Base-by-base conservation (phyloP, 2,113 vertebrate genomes). In the Oostethus manadensis region DNA sequence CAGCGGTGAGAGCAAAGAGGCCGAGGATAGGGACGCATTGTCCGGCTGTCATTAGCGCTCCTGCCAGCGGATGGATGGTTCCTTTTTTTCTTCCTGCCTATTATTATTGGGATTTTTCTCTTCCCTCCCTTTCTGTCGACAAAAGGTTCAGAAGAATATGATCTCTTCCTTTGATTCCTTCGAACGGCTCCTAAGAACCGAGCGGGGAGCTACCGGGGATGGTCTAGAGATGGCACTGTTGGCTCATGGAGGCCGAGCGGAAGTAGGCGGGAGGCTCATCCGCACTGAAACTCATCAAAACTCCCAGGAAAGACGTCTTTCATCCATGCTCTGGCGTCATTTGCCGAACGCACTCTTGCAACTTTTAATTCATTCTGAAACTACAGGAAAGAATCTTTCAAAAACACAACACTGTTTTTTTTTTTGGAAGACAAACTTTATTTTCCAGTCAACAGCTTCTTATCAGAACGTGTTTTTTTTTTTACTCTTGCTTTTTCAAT, bases 161-260 rank as follows among this genome's bases (percentile, higher is more conserved):
- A 89, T 87, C 82, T 84, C 73, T 76, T 79, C 75, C 81, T 86
- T 85, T 88, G 80, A 84, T 58, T 80, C 75, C 63, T 70, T 56
- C 84, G 60, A 87, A 78, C 64, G 70, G 80, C 72, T 72, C 62
- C 70, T 70, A 72, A 85, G 60, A 72, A 80, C 74, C 59, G 40
- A 68, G 56, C 45, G 43, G 54, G 11, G 17, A 45, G 56, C 16
- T 60, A 66, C 67, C 35, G 29, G 20, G 55, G 80, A 6, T 3
- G 63, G 73, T 51, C 90, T 74, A 67, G 88, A 90, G 90, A 87
- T 89, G 90, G 90, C 89, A 90, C 88, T 91, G 85, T 91, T 90
- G 90, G 78, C 86, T 85, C 84, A 86, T 72, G 82, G 62, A 82
- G 20, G 59, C 13, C 6, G 66, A 69, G 40, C 51, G 50, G 59